phyloP scores from a whole-genome alignment of 2,888 invertebrate species.

The Tricholauxania praeusta region DNA sequence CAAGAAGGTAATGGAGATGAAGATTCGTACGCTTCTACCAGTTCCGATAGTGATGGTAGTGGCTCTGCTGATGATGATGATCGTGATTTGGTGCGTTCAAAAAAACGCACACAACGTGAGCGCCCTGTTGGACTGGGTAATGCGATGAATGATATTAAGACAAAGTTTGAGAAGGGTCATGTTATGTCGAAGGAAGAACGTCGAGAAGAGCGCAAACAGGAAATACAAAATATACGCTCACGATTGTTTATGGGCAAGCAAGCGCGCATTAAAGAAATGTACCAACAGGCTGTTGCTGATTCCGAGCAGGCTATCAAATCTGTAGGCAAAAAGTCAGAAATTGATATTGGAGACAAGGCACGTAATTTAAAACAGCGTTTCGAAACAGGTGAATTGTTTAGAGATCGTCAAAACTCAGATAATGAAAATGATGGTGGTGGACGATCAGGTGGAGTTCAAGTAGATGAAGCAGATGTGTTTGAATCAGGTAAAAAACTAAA shows the following conservation, averaged over 20 bases:
- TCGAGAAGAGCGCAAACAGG: slow-evolving; percentile 87
- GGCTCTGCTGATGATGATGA: slow-evolving; percentile 67
- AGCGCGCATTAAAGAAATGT: slow-evolving; percentile 91
- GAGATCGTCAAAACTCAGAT: slow-evolving; percentile 72
- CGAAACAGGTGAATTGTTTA: slow-evolving; percentile 81
- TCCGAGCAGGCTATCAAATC: slow-evolving; percentile 72
- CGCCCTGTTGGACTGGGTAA: slow-evolving; percentile 84
- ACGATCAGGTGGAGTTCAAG: slow-evolving; percentile 56
- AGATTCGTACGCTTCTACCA: not conserved
- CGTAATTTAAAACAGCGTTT: slow-evolving; percentile 82
- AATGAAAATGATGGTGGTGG: slow-evolving; percentile 70
- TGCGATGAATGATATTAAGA: slow-evolving; percentile 84
- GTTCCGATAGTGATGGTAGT: slow-evolving; percentile 42
- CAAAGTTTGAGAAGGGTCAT: slow-evolving; percentile 82
- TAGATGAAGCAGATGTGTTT: slow-evolving; percentile 82
- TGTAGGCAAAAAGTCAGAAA: slow-evolving; percentile 68
- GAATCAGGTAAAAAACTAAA: slow-evolving; percentile 75
- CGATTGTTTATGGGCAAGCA: slow-evolving; percentile 90
- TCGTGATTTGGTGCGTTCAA: slow-evolving; percentile 71
- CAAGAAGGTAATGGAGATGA: slow-evolving; percentile 75
- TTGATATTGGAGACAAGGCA: slow-evolving; percentile 72
- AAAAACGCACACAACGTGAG: slow-evolving; percentile 74
- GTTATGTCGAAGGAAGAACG: slow-evolving; percentile 73
- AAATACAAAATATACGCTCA: slow-evolving; percentile 88
- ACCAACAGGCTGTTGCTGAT: slow-evolving; percentile 89